A percentile compares a stretch with the other conserved stretches of the same genome.
These are phyloP conservation scores for Nasua narica DNA, from an alignment of 2,797 vertebrate genomes.

Conservation along the genomic window DNA sequence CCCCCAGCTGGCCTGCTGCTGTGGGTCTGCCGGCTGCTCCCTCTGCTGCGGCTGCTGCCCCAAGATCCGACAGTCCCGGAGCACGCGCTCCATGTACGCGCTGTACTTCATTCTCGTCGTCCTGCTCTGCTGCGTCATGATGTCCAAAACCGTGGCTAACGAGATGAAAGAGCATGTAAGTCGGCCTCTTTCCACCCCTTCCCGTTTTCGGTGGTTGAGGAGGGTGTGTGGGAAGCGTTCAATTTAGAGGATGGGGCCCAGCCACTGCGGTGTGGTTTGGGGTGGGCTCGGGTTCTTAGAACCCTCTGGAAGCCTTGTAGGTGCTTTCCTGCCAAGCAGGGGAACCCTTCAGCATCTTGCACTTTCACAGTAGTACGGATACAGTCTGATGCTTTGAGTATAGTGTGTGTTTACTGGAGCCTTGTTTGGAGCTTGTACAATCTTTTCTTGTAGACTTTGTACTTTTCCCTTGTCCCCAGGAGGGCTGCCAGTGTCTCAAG, in stretches of 20 bases:
- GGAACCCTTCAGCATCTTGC: neutral
- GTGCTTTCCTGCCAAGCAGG: neutral
- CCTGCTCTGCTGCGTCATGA: constrained; percentile 93
- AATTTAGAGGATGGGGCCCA: neutral
- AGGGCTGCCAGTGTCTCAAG: neutral
- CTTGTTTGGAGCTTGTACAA: neutral
- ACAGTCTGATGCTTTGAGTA: neutral
- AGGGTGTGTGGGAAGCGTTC: neutral
- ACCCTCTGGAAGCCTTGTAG: neutral
- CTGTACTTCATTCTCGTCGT: constrained; percentile 95
- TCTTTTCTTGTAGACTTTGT: neutral
- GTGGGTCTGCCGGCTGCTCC: constrained; percentile 91
- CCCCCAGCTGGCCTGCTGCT: constrained; percentile 96
- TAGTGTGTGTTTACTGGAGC: neutral
- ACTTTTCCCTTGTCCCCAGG: neutral
- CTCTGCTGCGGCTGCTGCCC: constrained; percentile 96
- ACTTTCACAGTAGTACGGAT: neutral
- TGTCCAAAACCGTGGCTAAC: constrained; percentile 91
- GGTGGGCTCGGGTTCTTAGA: neutral
- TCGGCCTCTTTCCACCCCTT: neutral
- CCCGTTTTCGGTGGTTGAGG: fast-evolving
- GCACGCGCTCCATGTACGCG: constrained; percentile 96
- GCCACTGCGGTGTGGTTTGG: neutral
- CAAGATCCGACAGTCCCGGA: constrained; percentile 96
- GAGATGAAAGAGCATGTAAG: constrained; percentile 86